A percentile compares a stretch with the other conserved stretches of the same genome.
Conservation (phyloP, 2,888 invertebrate species). For the Salticus scenicus region DNA sequence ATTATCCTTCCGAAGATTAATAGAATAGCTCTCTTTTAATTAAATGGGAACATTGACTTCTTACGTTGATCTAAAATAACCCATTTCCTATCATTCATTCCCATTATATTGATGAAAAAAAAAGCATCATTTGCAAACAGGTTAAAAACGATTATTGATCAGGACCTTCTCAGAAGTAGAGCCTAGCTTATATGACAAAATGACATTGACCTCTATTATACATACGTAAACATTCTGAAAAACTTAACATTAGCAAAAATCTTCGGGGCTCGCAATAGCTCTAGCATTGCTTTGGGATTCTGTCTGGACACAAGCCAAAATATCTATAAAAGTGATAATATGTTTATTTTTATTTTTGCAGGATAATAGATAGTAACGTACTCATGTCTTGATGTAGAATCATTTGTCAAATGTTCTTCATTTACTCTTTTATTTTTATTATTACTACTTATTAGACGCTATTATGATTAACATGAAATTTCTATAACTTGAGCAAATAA, state of each 20-base stretch:
- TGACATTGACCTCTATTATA: constrained; percentile 55
- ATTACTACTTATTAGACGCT: too few relatives aligned
- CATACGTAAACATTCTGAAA: constrained; percentile 28
- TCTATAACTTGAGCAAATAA: too few relatives aligned
- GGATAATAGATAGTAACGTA: too few relatives aligned
- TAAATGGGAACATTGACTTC: constrained; percentile 56
- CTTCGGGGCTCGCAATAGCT: not conserved
- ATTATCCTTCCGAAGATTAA: not conserved
- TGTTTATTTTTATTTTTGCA: too few relatives aligned
- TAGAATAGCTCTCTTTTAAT: not conserved
- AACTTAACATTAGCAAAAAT: not conserved
- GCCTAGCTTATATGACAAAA: constrained; percentile 25
- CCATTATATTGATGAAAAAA: not conserved
- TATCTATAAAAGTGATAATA: too few relatives aligned
- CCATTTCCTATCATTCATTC: not conserved
- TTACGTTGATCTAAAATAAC: not conserved
- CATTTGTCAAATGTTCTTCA: too few relatives aligned
- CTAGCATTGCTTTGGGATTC: not conserved
- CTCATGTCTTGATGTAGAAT: too few relatives aligned
- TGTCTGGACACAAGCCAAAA: not conserved
- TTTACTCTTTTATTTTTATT: too few relatives aligned
- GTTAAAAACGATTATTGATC: constrained; percentile 45
- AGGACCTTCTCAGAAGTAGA: constrained; percentile 27
- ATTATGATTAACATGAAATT: too few relatives aligned
- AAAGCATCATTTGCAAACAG: constrained; percentile 38